Conservation (phyloP, 2,113 vertebrate species). For the Brienomyrus longianalis region DNA sequence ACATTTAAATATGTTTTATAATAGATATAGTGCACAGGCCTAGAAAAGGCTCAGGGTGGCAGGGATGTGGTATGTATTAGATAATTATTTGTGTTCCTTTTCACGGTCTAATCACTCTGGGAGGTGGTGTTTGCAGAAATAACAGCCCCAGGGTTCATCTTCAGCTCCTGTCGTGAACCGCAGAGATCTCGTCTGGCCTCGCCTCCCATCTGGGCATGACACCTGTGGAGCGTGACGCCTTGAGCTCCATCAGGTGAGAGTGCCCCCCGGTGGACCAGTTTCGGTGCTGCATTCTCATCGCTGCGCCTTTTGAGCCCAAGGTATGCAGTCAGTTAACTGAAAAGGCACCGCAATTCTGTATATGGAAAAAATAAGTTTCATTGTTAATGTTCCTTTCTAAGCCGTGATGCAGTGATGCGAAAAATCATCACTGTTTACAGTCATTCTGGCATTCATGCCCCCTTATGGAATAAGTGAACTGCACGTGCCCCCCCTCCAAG, state of each 20-base stretch:
- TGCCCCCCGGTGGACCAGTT: neutral
- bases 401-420: neutral
- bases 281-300: neutral
- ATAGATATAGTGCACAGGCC: neutral
- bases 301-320: neutral
- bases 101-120: neutral
- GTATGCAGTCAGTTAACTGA: neutral
- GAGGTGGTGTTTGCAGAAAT: neutral
- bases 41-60: neutral
- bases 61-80: neutral
- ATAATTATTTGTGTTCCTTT: neutral
- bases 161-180: neutral
- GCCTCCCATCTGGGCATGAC: neutral
- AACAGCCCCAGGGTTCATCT: neutral
- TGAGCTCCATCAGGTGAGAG: neutral
- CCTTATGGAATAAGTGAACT: neutral
- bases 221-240: neutral
- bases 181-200: neutral
- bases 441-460: neutral
- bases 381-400: neutral
- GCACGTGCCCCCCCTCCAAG: neutral
- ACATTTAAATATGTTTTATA: neutral
- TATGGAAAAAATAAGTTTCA: neutral
- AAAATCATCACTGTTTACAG: neutral
- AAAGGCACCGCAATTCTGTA: neutral